Conservation (phyloP, 1,140 invertebrate genomes). For the Sycophila sp. region DNA sequence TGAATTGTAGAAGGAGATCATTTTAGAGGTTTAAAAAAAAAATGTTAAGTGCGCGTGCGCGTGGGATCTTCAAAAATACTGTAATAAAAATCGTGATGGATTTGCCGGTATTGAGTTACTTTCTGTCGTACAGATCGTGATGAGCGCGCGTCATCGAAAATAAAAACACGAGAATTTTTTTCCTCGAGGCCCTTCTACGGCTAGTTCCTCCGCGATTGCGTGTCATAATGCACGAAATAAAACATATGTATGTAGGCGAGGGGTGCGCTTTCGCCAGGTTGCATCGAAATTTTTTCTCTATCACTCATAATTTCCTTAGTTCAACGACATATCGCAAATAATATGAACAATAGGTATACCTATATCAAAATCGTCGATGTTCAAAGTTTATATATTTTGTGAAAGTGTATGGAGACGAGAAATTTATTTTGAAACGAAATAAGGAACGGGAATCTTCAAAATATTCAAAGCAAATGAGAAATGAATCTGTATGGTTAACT, state of each 20-base stretch:
- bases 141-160: background rate
- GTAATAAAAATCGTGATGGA: background rate
- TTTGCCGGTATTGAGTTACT: conserved; percentile 11
- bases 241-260: conserved; percentile 7
- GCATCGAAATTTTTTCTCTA: conserved; percentile 18
- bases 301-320: too few species aligned
- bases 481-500: too few species aligned
- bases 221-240: conserved; percentile 30
- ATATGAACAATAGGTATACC: too few species aligned
- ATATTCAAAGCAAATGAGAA: too few species aligned
- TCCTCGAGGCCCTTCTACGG: conserved; percentile 37
- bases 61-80: background rate
- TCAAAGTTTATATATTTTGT: too few species aligned
- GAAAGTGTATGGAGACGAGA: too few species aligned
- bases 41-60: too few species aligned
- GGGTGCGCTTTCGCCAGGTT: conserved; percentile 4
- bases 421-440: too few species aligned
- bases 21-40: too few species aligned
- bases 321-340: too few species aligned
- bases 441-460: too few species aligned
- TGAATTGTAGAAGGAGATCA: background rate
- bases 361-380: too few species aligned
- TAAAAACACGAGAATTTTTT: conserved; percentile 16
- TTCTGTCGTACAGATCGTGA: background rate
- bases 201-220: conserved; percentile 32